Conservation (phyloP, 92 coral and sea anemone genomes). For the Porites divaricata region DNA sequence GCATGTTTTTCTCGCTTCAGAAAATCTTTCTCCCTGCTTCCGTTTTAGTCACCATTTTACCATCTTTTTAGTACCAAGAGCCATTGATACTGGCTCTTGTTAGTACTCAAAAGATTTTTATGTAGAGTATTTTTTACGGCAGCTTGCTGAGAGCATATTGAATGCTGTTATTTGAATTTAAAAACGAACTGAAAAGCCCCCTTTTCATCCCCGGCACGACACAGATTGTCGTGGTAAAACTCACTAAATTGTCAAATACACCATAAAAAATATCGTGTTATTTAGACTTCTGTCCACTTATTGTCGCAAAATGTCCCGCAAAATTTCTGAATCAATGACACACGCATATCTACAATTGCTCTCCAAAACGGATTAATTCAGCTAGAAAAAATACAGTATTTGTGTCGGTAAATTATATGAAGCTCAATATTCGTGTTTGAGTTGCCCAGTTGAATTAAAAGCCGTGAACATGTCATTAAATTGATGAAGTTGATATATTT, state of each 20-base stretch:
- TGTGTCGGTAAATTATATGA: too few species aligned
- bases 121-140: background rate
- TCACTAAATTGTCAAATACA: background rate
- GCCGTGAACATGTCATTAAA: too few species aligned
- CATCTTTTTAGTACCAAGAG: background rate
- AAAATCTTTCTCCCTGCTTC: too few species aligned
- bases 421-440: too few species aligned
- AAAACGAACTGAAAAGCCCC: background rate
- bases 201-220: background rate
- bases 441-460: too few species aligned
- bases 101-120: background rate
- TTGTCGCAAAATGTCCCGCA: background rate
- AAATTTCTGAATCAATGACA: background rate
- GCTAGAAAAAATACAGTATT: too few species aligned
- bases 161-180: background rate
- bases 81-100: background rate
- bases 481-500: too few species aligned
- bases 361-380: too few species aligned
- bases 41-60: background rate
- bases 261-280: background rate
- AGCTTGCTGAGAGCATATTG: slow-evolving; percentile 22
- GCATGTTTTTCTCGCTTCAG: too few species aligned
- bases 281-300: background rate
- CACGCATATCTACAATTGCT: background rate
- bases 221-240: slow-evolving; percentile 15